Percentiles rank a stretch among this genome's conserved stretches.
Conservation (phyloP, 2,888 invertebrate genomes). For the Megaustenia siamemsis region DNA sequence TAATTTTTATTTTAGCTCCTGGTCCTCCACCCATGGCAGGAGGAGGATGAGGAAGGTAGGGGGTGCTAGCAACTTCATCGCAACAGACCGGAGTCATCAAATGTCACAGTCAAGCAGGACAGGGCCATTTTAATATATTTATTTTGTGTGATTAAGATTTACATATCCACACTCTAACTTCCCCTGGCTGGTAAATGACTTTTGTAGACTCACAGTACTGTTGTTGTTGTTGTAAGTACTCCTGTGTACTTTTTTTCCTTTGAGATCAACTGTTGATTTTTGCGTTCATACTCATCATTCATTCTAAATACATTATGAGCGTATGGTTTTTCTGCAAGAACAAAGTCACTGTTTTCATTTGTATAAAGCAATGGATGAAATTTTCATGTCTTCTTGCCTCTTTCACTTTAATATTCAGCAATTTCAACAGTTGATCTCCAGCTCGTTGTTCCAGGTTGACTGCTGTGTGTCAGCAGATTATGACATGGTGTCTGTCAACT, state of each 20-base stretch:
- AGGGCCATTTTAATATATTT: neutral
- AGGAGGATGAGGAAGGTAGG: slow-evolving; percentile 57
- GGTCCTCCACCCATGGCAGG: slow-evolving; percentile 58
- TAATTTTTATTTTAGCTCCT: slow-evolving; percentile 46
- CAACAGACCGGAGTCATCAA: slow-evolving; percentile 10
- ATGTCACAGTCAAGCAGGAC: too few relatives aligned
- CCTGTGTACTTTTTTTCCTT: neutral
- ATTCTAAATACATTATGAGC: too few relatives aligned
- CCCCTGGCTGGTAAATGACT: neutral
- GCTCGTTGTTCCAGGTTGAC: slow-evolving; percentile 39
- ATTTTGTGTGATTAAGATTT: neutral
- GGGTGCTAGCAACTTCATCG: neutral
- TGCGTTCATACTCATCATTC: neutral
- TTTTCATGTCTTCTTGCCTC: neutral
- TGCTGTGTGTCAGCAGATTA: slow-evolving; percentile 40
- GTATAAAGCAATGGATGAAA: too few relatives aligned
- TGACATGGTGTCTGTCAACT: slow-evolving; percentile 46
- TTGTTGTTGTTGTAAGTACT: neutral
- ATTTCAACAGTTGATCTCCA: slow-evolving; percentile 21
- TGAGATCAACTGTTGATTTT: neutral
- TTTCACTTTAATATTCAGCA: neutral
- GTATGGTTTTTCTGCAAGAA: too few relatives aligned
- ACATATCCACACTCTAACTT: neutral
- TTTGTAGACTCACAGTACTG: neutral
- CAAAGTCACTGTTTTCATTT: too few relatives aligned